Percentiles rank a stretch among this genome's conserved stretches.
Evolutionary conservation across 2,797 vertebrate genomes (phyloP).

Genomic region (Onychomys arenicola): DNA sequence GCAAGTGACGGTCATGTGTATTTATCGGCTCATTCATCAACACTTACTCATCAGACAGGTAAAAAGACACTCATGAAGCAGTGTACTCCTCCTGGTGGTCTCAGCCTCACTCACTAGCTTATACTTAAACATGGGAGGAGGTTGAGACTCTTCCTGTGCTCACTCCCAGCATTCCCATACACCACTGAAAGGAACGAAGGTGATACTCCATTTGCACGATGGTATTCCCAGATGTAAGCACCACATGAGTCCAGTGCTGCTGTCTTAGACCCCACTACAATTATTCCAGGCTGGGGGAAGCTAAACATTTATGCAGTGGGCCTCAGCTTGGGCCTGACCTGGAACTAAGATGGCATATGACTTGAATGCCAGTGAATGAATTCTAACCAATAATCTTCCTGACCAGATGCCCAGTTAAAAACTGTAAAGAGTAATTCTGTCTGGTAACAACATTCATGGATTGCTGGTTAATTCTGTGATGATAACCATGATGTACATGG

Average conservation of each 20-base stretch:
- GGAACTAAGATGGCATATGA: not conserved
- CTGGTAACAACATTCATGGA: not conserved
- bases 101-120: not conserved
- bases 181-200: not conserved
- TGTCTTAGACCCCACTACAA: accelerated
- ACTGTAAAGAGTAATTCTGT: constrained; percentile 45
- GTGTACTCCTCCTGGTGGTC: not conserved
- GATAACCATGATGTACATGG: constrained; percentile 22
- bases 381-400: not conserved
- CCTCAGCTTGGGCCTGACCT: not conserved
- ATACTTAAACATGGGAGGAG: not conserved
- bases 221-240: not conserved
- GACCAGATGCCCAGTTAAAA: not conserved
- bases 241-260: not conserved
- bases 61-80: not conserved
- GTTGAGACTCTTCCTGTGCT: too few relatives aligned
- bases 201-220: not conserved
- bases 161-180: not conserved
- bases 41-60: not conserved
- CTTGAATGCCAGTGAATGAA: not conserved
- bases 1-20: accelerated
- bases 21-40: not conserved
- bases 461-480: not conserved
- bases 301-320: not conserved
- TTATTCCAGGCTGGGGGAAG: not conserved